Percentiles rank a stretch among this genome's conserved stretches.
Evolutionary conservation across 2,888 invertebrate species (phyloP).

Genomic region (Drosophila parthenogenetica): DNA sequence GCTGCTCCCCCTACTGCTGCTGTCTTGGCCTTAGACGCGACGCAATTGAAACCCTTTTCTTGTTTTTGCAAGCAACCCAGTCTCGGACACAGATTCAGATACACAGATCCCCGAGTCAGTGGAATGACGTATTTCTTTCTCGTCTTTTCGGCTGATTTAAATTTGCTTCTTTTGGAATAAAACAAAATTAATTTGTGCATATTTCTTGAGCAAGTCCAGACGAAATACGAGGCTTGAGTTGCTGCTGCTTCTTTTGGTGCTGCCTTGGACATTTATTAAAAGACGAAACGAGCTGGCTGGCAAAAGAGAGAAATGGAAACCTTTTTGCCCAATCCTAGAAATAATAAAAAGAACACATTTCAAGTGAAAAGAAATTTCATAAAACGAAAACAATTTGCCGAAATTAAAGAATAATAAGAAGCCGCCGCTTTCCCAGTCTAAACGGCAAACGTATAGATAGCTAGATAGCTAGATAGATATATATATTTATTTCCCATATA

Average conservation of each 20-base stretch:
- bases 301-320: slow-evolving; percentile 63
- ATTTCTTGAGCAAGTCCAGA: slow-evolving; percentile 77
- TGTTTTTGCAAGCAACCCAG: slow-evolving; percentile 49
- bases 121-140: slow-evolving; percentile 74
- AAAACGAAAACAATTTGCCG: slow-evolving; percentile 84
- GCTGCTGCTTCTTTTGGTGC: slow-evolving; percentile 32
- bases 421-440: slow-evolving; percentile 28
- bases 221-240: slow-evolving; percentile 70
- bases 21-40: slow-evolving; percentile 27
- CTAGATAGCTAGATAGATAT: slow-evolving; percentile 9
- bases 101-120: neutral
- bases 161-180: slow-evolving; percentile 74
- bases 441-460: slow-evolving; percentile 9
- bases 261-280: slow-evolving; percentile 77
- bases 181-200: slow-evolving; percentile 82
- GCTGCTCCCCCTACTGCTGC: slow-evolving; percentile 41
- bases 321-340: slow-evolving; percentile 71
- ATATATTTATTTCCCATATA: slow-evolving; percentile 28
- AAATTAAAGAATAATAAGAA: slow-evolving; percentile 84
- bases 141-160: slow-evolving; percentile 69
- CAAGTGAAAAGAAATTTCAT: slow-evolving; percentile 83
- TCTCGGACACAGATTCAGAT: neutral
- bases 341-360: slow-evolving; percentile 58
- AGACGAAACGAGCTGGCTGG: slow-evolving; percentile 65
- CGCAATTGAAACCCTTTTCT: slow-evolving; percentile 77